Percentiles rank a stretch among this genome's conserved stretches.
Evolutionary conservation across 2,888 invertebrate genomes (phyloP).

Genomic region (Neocrepidodera transversa): DNA sequence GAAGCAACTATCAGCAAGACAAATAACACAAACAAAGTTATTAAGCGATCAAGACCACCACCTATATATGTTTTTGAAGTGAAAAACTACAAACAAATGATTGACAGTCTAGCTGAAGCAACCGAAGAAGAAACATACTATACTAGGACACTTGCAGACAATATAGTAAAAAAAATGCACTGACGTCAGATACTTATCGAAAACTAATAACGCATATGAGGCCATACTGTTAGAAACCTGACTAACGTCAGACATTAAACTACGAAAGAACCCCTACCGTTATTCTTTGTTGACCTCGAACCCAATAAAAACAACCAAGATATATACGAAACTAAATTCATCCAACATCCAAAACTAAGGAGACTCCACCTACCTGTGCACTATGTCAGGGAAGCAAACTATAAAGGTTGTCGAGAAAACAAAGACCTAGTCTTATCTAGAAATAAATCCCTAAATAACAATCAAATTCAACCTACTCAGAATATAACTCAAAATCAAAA

Average conservation of each 20-base stretch:
- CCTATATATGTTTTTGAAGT: neutral
- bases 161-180: conserved; percentile 1
- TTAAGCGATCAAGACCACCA: neutral
- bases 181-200: conserved; percentile 9
- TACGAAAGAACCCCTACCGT: conserved; percentile 3
- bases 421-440: neutral
- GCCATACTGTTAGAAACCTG: no score
- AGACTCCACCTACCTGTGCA: conserved; percentile 12
- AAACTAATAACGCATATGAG: conserved; percentile 5
- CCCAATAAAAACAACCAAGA: conserved; percentile 1
- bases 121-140: conserved; percentile 6
- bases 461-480: neutral
- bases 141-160: no score
- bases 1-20: neutral
- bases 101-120: neutral
- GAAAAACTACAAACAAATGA: conserved; percentile 8
- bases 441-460: neutral
- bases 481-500: neutral
- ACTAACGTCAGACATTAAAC: neutral
- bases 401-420: conserved; percentile 31
- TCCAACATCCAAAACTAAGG: conserved; percentile 13
- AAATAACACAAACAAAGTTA: no score
- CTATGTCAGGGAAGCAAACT: conserved; percentile 26
- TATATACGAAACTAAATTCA: conserved; percentile 3
- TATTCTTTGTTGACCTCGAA: neutral